Evolutionary conservation across 1,140 invertebrate species (phyloP), one percentile per base, ranked within the genome.

Genomic region (Cryptotermes secundus): DNA sequence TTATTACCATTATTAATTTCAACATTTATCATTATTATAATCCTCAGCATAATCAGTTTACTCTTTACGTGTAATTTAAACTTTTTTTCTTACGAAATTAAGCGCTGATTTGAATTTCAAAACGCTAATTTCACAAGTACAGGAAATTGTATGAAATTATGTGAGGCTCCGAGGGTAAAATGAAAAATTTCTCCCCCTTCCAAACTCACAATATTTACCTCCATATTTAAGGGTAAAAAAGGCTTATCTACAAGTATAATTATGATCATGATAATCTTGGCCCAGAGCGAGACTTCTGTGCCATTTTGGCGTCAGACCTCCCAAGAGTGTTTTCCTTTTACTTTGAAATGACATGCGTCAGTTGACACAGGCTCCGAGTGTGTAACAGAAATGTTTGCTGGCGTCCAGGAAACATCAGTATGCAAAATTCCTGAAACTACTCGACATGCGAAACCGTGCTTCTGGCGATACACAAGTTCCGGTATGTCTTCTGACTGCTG

Each of bases 131-230:
- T 72, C 26, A 72, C 26, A 72, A n/a, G 59, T 31, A n/a, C 9
- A 31, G 59, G 59, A 72, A 72, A 72, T 72, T 72, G 59, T 72
- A 72, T 31, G 16, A 72, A 31, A 72, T 72, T 72, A 72, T 72
- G 59, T 26, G n/a, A n/a, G 26, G 1, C 59, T 72, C 26, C 31
- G 10, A 72, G 59, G 14, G n/a, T 72, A 72, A 72, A 4, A 59
- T 22, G 26, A 59, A 31, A 72, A 72, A 72, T 31, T 72, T 72
- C 19, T 22, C 59, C 59, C 59, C 31, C 59, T 26, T 16, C n/a
- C n/a, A 72, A 0, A 31, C 26, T 72, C 59, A 72, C 59, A 31
- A 72, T 10, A 72, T 14, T 72, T 72, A 31, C 26, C 59, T 72
- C 59, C n/a, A 31, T 72, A 72, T 72, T 72, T 72, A 31, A 72